Base-by-base conservation (phyloP, 2,797 vertebrate genomes). In the Lagodon rhomboides region DNA sequence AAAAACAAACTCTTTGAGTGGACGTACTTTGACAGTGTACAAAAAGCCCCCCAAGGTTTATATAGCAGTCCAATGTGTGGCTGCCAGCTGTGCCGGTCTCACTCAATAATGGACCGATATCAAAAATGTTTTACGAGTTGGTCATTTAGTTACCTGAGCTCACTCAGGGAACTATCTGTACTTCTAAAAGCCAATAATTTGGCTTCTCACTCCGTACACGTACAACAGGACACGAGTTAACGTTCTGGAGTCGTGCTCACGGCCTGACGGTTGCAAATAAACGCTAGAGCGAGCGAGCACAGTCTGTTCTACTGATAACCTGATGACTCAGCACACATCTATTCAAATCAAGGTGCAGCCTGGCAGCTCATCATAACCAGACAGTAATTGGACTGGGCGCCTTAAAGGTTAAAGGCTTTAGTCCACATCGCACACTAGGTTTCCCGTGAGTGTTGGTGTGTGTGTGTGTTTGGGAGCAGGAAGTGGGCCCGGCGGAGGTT, bases 381-480 rank as follows among this genome's bases (percentile, higher is more conserved):
- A 27, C 27, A 30, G 30, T 34, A 34, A 34, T 34, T 34, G 30
- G 5, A 34, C 7, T 8, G 30, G 30, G 30, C 1, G 30, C 30
- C 30, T 34, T 34, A 34, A 34, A 34, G 6, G 30, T n/a, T n/a
- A n/a, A n/a, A 34, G 30, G 18, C 34, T 63, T 46, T 11, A 63
- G 22, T 12, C 61, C 53, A 6, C 53, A 43, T 65, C 59, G 34
- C 75, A 55, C 5, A 0, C 17, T 54, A 53, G 78, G 49, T 66
- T 68, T 67, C 25, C 56, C n/a, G 18, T 60, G 68, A 63, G 41
- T 70, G 20, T 61, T 60, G 20, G 56, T 51, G 56, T 67, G 66
- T 71, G 38, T 62, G n/a, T n/a, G n/a, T n/a, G n/a, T n/a, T n/a
- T 44, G 54, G 56, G 38, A 73, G 53, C 30, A 63, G 62, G 56